Percentiles rank a stretch among this genome's conserved stretches.
Evolutionary conservation across 1,140 invertebrate species (phyloP).

Genomic region (Dendroctonus valens): DNA sequence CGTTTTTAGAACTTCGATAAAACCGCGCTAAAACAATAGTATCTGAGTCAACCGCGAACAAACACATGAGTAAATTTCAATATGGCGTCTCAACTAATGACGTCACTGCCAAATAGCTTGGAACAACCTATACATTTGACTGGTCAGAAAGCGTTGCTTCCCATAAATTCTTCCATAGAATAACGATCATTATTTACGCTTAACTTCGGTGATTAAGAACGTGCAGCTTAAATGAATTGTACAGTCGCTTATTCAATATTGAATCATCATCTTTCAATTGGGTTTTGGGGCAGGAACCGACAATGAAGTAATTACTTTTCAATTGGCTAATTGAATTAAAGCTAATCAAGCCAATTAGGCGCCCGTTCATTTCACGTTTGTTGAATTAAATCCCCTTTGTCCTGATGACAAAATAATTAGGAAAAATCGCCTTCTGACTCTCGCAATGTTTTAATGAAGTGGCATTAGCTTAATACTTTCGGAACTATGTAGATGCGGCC

Average conservation of each 20-base stretch:
- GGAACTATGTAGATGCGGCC: not conserved
- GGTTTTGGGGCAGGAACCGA: constrained; percentile 10
- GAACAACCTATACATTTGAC: not conserved
- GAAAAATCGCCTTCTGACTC: constrained; percentile 14
- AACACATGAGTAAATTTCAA: too few relatives aligned
- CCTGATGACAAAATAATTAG: constrained; percentile 21
- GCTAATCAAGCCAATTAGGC: constrained; percentile 28
- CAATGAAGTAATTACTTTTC: constrained; percentile 33
- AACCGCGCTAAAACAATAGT: too few relatives aligned
- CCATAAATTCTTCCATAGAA: constrained; percentile 6
- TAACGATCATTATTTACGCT: not conserved
- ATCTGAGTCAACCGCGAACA: too few relatives aligned
- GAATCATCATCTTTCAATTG: constrained; percentile 12
- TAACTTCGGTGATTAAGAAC: not conserved
- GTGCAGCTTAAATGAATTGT: constrained; percentile 12
- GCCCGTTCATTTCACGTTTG: constrained; percentile 11
- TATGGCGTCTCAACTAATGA: too few relatives aligned
- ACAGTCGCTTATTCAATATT: constrained; percentile 6
- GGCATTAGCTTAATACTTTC: constrained; percentile 14
- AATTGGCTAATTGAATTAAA: constrained; percentile 35
- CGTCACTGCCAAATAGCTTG: too few relatives aligned
- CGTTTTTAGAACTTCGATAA: too few relatives aligned
- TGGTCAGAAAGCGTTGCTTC: constrained; percentile 2
- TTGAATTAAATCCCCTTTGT: constrained; percentile 18
- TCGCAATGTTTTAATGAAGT: constrained; percentile 19